These are phyloP conservation scores for Bucco capensis DNA, from an alignment of 2,113 vertebrate species.

Conservation along the genomic window DNA sequence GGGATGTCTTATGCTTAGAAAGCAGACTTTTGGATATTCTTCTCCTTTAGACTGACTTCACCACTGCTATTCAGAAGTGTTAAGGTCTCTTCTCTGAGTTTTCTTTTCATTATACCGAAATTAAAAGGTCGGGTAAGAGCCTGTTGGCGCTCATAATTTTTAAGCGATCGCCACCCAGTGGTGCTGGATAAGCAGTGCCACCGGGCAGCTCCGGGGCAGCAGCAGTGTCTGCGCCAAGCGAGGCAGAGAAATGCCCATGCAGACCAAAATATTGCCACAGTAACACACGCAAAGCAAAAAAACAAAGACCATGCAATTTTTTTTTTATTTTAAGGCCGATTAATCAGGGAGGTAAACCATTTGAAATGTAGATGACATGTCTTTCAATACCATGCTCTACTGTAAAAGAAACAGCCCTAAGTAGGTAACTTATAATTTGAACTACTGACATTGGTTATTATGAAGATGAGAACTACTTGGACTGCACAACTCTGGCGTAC, in stretches of 20 bases:
- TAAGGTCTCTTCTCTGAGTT: not conserved
- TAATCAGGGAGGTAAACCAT: not conserved
- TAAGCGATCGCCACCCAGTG: conserved; percentile 45
- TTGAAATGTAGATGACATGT: not conserved
- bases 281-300: not conserved
- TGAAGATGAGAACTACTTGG: not conserved
- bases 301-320: not conserved
- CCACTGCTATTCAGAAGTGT: not conserved
- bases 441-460: not conserved
- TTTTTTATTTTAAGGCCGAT: not conserved
- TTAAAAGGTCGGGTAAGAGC: accelerated
- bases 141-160: not conserved
- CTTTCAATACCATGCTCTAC: not conserved
- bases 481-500: not conserved
- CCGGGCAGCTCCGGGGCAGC: not conserved
- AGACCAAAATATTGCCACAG: not conserved
- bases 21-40: not conserved
- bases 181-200: not conserved
- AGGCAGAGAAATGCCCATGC: not conserved
- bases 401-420: not conserved
- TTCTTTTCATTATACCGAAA: not conserved
- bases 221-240: not conserved
- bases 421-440: not conserved
- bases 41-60: not conserved
- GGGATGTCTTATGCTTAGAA: not conserved